A percentile compares a stretch with the other conserved stretches of the same genome.
Conservation (phyloP, 2,113 vertebrate species). For the Pteronura brasiliensis region DNA sequence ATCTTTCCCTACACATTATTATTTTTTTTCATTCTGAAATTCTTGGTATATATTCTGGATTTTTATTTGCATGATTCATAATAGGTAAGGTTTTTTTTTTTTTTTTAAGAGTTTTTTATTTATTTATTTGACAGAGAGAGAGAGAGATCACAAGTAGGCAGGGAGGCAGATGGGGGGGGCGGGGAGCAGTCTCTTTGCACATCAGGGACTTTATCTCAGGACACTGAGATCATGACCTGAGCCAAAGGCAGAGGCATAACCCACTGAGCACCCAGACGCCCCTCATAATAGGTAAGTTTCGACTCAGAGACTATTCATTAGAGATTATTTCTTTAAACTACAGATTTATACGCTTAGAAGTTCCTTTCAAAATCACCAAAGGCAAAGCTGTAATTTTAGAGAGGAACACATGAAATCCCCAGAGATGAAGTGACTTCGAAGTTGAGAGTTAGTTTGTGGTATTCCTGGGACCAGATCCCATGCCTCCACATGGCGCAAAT, state of each 20-base stretch:
- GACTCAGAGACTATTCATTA: not conserved
- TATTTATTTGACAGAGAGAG: too few relatives aligned
- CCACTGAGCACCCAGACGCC: too few relatives aligned
- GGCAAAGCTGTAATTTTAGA: not conserved
- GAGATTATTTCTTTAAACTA: not conserved
- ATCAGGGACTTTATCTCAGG: too few relatives aligned
- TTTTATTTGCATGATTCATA: not conserved
- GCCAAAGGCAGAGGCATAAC: too few relatives aligned
- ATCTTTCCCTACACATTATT: not conserved
- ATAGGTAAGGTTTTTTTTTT: not conserved
- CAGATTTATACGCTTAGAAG: not conserved
- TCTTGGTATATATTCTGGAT: not conserved
- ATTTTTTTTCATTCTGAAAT: not conserved
- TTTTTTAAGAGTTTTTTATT: too few relatives aligned
- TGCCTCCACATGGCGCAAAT: fast-evolving
- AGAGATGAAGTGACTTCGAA: not conserved
- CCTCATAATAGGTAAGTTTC: not conserved
- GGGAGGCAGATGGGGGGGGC: too few relatives aligned
- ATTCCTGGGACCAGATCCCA: not conserved
- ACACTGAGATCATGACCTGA: too few relatives aligned
- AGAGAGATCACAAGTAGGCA: too few relatives aligned
- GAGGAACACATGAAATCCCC: not conserved
- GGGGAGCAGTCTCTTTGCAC: too few relatives aligned
- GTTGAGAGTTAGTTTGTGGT: not conserved
- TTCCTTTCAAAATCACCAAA: not conserved